Percentiles rank a stretch among this genome's conserved stretches.
These are phyloP conservation scores for Plebejus argus DNA, from an alignment of 2,888 invertebrate genomes.

Conservation along the genomic window DNA sequence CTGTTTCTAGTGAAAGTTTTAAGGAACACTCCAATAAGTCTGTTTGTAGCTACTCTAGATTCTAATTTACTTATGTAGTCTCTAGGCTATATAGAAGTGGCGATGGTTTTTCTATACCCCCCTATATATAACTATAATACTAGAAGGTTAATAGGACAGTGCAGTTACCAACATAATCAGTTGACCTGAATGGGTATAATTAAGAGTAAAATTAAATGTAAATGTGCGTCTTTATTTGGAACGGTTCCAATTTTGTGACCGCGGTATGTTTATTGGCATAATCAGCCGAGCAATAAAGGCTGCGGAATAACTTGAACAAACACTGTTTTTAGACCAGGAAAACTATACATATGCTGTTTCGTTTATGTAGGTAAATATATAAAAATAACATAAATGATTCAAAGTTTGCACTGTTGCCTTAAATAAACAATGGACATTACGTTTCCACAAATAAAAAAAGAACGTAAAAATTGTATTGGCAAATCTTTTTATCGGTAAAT, in stretches of 20 bases:
- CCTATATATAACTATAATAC: neutral
- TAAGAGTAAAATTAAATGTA: slow-evolving; percentile 35
- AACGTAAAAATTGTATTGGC: neutral
- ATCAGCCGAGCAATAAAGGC: slow-evolving; percentile 44
- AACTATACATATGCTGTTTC: neutral
- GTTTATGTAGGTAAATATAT: neutral
- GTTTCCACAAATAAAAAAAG: neutral
- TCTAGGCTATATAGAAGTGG: neutral
- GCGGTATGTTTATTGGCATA: slow-evolving; percentile 45
- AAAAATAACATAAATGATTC: no score
- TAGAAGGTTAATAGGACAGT: slow-evolving; percentile 20
- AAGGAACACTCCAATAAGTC: no score
- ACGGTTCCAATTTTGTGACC: slow-evolving; percentile 44
- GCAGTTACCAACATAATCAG: slow-evolving; percentile 33
- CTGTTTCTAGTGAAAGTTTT: neutral
- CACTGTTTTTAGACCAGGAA: neutral
- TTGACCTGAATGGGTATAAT: slow-evolving; percentile 32
- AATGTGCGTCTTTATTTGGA: slow-evolving; percentile 43
- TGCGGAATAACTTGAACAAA: slow-evolving; percentile 34
- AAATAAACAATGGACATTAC: neutral
- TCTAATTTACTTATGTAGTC: no score
- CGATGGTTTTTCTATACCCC: neutral
- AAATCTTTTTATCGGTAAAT: neutral
- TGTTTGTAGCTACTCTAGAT: no score
- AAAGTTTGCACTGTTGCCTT: neutral